phyloP scores from a whole-genome alignment of 2,113 vertebrate species.

The Anseranas semipalmata region DNA sequence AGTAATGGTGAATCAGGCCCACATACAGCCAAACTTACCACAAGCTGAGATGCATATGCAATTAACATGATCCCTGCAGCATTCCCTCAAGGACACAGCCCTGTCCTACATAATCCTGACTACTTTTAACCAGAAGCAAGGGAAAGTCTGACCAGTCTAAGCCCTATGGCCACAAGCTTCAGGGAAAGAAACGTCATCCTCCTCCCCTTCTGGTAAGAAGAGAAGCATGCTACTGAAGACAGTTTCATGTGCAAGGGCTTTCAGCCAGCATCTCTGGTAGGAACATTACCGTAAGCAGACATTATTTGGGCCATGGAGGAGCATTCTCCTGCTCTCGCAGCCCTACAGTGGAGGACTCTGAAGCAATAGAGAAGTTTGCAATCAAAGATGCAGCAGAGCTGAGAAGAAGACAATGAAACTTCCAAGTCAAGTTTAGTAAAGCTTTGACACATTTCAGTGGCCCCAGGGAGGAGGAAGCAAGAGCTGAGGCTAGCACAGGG shows the following conservation, averaged over 20 bases:
- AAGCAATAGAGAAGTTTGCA: not conserved
- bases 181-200: not conserved
- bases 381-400: not conserved
- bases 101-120: not conserved
- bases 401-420: not conserved
- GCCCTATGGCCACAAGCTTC: not conserved
- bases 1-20: not conserved
- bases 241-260: not conserved
- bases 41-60: not conserved
- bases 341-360: not conserved
- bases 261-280: not conserved
- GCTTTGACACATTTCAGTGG: not conserved
- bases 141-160: not conserved
- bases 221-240: not conserved
- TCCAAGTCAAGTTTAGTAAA: not conserved
- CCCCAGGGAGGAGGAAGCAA: fast-evolving
- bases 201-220: not conserved
- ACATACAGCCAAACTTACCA: not conserved
- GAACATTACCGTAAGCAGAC: not conserved
- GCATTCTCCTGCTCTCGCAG: not conserved
- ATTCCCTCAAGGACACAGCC: not conserved
- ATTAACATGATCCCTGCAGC: not conserved
- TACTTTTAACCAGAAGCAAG: not conserved
- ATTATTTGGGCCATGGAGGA: not conserved
- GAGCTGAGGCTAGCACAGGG: not conserved